Conservation (phyloP, 53 echinoderm and acorn worm species). For the Echinarachnius parma region DNA sequence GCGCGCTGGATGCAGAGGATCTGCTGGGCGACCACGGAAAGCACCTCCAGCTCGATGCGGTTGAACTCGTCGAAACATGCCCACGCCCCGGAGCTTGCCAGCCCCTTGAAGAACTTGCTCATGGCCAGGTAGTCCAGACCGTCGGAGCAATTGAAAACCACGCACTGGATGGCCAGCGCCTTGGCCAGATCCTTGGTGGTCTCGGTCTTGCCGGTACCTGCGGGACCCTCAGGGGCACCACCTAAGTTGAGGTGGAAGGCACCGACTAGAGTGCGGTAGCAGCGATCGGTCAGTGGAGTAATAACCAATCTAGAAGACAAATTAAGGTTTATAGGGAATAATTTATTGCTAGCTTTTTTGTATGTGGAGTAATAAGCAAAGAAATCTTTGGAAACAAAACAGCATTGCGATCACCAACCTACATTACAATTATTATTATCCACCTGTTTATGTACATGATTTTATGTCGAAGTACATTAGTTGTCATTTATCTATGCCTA, state of each 20-base stretch:
- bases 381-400: too few relatives aligned
- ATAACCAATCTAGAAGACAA: slow-evolving; percentile 99
- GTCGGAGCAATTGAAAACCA: slow-evolving; percentile 99
- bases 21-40: slow-evolving; percentile 99
- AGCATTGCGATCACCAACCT: too few relatives aligned
- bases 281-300: slow-evolving; percentile 98
- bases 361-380: too few relatives aligned
- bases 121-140: slow-evolving; percentile 99
- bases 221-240: slow-evolving; percentile 97
- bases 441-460: too few relatives aligned
- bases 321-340: background rate
- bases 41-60: slow-evolving; percentile 95
- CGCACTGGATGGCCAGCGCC: slow-evolving; percentile 98
- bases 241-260: slow-evolving; percentile 98
- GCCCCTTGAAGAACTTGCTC: slow-evolving; percentile 99
- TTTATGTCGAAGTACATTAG: too few relatives aligned
- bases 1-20: slow-evolving; percentile 94
- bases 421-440: too few relatives aligned
- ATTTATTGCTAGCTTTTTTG: background rate
- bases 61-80: slow-evolving; percentile 99
- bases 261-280: slow-evolving; percentile 95
- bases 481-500: too few relatives aligned
- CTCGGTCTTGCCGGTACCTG: slow-evolving; percentile 98
- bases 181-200: slow-evolving; percentile 99
- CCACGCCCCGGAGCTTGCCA: slow-evolving; percentile 98